Evolutionary conservation across 2,888 invertebrate genomes (phyloP).

Genomic region (Timema cristinae): DNA sequence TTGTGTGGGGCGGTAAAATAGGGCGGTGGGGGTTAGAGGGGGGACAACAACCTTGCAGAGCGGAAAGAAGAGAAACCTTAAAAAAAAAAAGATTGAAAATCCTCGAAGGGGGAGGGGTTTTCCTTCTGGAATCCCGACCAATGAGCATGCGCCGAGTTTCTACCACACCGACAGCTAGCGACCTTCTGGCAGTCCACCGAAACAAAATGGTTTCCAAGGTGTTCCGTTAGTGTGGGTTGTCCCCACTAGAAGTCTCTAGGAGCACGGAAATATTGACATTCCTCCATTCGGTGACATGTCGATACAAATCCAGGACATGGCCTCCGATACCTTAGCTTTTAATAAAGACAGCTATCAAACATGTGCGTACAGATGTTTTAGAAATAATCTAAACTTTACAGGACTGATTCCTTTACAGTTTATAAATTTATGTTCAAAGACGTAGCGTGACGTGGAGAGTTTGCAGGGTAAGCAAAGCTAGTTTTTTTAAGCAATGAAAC

Average conservation of each 20-base stretch:
- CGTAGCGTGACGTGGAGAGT: too few relatives aligned
- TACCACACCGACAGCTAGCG: slow-evolving; percentile 28
- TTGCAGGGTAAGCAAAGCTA: too few relatives aligned
- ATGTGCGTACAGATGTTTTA: too few relatives aligned
- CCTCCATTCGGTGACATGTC: too few relatives aligned
- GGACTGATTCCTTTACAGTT: too few relatives aligned
- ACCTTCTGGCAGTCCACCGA: slow-evolving; percentile 49
- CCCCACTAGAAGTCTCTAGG: slow-evolving; percentile 46
- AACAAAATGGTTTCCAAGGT: slow-evolving; percentile 56
- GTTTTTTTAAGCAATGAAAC: too few relatives aligned
- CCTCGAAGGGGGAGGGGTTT: slow-evolving; percentile 16
- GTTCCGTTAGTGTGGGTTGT: slow-evolving; percentile 37
- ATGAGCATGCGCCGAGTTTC: slow-evolving; percentile 16
- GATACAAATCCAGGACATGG: too few relatives aligned
- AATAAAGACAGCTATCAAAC: too few relatives aligned
- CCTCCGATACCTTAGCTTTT: too few relatives aligned
- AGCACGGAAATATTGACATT: not conserved
- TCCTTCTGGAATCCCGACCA: slow-evolving; percentile 16
- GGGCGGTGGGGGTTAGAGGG: slow-evolving; percentile 3
- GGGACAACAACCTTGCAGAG: slow-evolving; percentile 12
- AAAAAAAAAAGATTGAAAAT: slow-evolving; percentile 18
- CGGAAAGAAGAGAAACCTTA: slow-evolving; percentile 12
- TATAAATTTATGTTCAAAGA: too few relatives aligned
- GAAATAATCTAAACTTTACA: too few relatives aligned
- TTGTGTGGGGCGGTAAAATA: too few relatives aligned